Conservation (phyloP, 2,888 invertebrate species). For the Ypsolopha sequella region DNA sequence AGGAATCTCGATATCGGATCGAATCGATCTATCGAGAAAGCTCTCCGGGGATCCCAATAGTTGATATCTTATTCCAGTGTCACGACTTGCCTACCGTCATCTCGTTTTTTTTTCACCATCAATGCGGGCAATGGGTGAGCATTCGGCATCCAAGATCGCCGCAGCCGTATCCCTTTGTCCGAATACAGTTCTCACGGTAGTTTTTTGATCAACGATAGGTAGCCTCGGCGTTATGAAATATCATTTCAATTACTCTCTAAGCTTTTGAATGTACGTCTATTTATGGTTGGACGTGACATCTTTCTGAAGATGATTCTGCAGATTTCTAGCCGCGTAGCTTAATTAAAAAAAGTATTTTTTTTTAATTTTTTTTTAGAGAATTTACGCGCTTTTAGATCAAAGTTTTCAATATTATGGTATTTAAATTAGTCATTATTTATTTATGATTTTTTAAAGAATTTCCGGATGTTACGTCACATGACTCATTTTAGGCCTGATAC, state of each 20-base stretch:
- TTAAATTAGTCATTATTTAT: no score
- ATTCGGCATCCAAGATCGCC: conserved; percentile 25
- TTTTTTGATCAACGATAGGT: conserved; percentile 39
- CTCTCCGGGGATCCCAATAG: conserved; percentile 23
- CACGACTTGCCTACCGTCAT: conserved; percentile 25
- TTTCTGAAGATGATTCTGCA: no score
- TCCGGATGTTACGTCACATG: no score
- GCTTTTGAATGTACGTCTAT: no score
- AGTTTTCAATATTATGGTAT: no score
- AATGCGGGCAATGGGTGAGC: conserved; percentile 18
- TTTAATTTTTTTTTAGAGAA: no score
- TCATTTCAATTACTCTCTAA: conserved; percentile 27
- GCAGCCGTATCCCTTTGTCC: conserved; percentile 33
- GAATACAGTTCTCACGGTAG: conserved; percentile 45
- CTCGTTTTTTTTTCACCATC: conserved; percentile 4
- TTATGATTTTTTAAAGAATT: no score
- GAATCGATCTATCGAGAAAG: conserved; percentile 8
- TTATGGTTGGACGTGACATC: no score
- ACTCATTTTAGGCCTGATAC: no score
- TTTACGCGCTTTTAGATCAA: no score
- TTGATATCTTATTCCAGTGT: conserved; percentile 39
- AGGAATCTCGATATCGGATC: conserved; percentile 1
- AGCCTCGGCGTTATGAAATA: conserved; percentile 31
- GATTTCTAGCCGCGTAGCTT: no score
- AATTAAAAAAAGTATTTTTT: no score